Evolutionary conservation across 2,888 invertebrate species (phyloP).

Genomic region (Achlya flavicornis): DNA sequence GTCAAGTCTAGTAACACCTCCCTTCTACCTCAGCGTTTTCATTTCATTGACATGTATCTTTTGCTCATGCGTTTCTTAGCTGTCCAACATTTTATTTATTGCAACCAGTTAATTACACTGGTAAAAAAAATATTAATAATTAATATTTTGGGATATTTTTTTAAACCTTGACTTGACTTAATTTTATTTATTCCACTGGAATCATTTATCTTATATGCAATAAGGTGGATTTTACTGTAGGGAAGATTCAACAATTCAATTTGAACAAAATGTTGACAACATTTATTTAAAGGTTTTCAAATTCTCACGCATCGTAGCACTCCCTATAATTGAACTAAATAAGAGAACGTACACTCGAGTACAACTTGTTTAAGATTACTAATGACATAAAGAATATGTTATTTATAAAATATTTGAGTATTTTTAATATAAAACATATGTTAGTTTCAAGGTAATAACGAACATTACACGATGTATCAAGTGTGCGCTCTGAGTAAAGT

Average conservation of each 20-base stretch:
- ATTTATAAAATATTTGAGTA: too few relatives aligned
- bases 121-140: too few relatives aligned
- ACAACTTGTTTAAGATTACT: constrained; percentile 3
- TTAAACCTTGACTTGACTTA: too few relatives aligned
- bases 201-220: not conserved
- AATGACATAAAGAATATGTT: not conserved
- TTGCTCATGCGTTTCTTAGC: too few relatives aligned
- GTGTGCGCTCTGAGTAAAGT: not conserved
- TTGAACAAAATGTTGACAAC: not conserved
- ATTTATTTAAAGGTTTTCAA: constrained; percentile 13
- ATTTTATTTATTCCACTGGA: not conserved
- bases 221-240: not conserved
- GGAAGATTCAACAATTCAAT: not conserved
- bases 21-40: too few relatives aligned
- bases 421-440: too few relatives aligned
- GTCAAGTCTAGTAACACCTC: too few relatives aligned
- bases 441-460: too few relatives aligned
- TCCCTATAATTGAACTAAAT: constrained; percentile 4
- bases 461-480: not conserved
- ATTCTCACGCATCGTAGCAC: not conserved
- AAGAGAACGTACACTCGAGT: constrained; percentile 1
- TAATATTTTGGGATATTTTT: too few relatives aligned
- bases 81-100: too few relatives aligned
- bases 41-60: too few relatives aligned
- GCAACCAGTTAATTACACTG: too few relatives aligned